Evolutionary conservation across 2,113 vertebrate genomes (phyloP), one percentile per base, ranked within the genome.

Genomic region (Prunella fulvescens): DNA sequence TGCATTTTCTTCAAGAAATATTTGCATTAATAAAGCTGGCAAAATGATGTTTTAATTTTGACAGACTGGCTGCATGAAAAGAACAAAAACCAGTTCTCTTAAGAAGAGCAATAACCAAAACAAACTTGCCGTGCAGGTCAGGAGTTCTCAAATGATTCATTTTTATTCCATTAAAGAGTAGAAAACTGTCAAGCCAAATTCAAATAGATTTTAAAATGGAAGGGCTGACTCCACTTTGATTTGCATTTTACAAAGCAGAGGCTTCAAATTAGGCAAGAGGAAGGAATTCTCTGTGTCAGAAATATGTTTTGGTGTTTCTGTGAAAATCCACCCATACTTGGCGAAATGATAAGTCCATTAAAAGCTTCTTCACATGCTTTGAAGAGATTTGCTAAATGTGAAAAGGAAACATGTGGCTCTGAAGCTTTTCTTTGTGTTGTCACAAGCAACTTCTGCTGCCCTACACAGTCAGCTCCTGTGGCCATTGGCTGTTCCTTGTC

Each of bases 241-340:
- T 96, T 92, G 69, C 72, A 47, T 86, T 93, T 96, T 92, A 86
- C 69, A 66, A 95, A 88, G 86, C 72, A 81, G 67, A 81, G 28
- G 18, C 67, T 91, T 72, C 45, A 69, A 83, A 65, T 57, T 72
- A 82, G 86, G 83, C 61, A 86, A 81, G 48, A 79, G 82, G 79
- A 92, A 47, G 80, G 80, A 80, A 80, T 48, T 73, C 45, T 82
- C 51, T 57, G 35, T 76, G 79, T 82, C 66, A 79, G 66, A 76
- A 82, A 77, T 73, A 18, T 0, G 24, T n/a, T 95, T 82, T 72
- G 71, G 50, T 6, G 2, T 50, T 77, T 77, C 80, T 77, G 4
- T 53, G 76, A 80, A 90, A 93, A 91, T 37, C 45, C 9, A 33
- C 19, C 72, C 3, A 0, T 40, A 53, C n/a, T 15, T n/a, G 24